These are phyloP conservation scores for Wiebesia pumilae DNA, from an alignment of 1,140 invertebrate genomes.

Conservation along the genomic window DNA sequence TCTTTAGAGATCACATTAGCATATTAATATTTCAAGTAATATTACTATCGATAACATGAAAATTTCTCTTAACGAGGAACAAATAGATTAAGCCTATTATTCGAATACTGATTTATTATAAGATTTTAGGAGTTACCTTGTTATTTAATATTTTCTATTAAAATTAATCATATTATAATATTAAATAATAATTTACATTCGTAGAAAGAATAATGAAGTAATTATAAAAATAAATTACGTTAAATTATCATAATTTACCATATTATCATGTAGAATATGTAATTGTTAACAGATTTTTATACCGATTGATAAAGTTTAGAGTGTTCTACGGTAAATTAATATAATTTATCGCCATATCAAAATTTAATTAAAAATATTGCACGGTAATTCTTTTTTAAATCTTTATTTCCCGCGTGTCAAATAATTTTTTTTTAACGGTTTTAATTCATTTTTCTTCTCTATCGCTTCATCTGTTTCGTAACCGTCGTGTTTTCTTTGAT, in stretches of 20 bases:
- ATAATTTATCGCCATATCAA: conserved; percentile 17
- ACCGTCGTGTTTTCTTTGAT: not conserved
- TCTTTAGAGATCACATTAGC: not conserved
- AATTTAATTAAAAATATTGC: not conserved
- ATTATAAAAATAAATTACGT: not conserved
- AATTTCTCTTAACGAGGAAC: no score
- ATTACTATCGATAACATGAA: not conserved
- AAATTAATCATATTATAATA: not conserved
- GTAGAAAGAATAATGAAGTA: not conserved
- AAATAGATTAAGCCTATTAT: no score
- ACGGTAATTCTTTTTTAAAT: not conserved
- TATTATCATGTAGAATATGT: not conserved
- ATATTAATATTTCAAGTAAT: not conserved
- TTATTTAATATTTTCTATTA: not conserved
- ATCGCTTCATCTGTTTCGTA: not conserved
- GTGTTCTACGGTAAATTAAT: not conserved
- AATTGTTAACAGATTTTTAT: not conserved
- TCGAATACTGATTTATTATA: not conserved
- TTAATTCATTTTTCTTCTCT: not conserved
- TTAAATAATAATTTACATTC: not conserved
- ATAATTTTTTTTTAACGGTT: not conserved
- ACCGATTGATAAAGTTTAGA: not conserved
- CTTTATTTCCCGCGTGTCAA: not conserved
- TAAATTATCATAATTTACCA: conserved; percentile 33
- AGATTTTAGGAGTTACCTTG: not conserved